Evolutionary conservation across 2,113 vertebrate genomes (phyloP), one percentile per base, ranked within the genome.

Genomic region (Chlorodrepanis virens): DNA sequence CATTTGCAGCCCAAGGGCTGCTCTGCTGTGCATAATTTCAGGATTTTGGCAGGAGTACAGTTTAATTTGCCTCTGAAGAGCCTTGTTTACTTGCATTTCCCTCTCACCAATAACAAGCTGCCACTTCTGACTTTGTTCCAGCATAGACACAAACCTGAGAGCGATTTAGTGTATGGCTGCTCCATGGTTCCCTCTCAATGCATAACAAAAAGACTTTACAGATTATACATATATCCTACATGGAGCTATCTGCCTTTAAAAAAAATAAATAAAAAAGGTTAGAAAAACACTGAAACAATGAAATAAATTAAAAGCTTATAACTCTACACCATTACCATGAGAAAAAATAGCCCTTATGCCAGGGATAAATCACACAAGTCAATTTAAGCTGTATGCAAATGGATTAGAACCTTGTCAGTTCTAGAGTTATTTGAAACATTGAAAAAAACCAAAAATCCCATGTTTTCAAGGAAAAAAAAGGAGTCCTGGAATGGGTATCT

Each of bases 1-100:
- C 76, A 19, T n/a, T 8, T 54, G 29, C 70, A 92, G 76, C 70
- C 77, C 68, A 39, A n/a, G 39, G 64, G 31, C 28, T 85, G 64
- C 10, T 47, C 37, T 75, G 77, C 74, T 79, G 61, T 52, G 45
- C 92, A 65, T 44, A 56, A 87, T 81, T 92, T 44, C 63, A 15
- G 80, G 23, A 70, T 90, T 94, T 82, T 87, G 69, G 67, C 45
- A 92, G 50, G 56, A 87, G 39, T 25, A 52, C 22, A 57, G n/a
- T 65, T 91, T 63, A 65, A 87, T 82, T 92, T 95, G 54, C 42
- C 86, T 40, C 83, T 92, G 83, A 35, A 94, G 83, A 93, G 71
- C 33, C 57, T 81, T 50, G 61, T 90, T 91, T 94, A 67, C 64
- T 92, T 57, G 60, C 50, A 84, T 74, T 44, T 95, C 28, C 52